These are phyloP conservation scores for Apamea monoglypha DNA, from an alignment of 2,888 invertebrate species.

Conservation along the genomic window DNA sequence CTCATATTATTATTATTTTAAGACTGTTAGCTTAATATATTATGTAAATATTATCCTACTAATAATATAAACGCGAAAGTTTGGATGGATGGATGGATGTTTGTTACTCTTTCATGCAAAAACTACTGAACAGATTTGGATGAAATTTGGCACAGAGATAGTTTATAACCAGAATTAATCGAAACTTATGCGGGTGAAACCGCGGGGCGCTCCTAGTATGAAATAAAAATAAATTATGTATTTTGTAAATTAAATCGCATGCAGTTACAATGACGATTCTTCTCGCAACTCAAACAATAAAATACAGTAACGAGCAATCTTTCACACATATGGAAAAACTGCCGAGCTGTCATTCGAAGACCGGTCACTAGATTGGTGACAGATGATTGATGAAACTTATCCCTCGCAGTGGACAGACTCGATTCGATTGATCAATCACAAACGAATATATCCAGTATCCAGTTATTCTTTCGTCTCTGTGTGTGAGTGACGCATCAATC, in stretches of 20 bases:
- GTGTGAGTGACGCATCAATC: constrained; percentile 60
- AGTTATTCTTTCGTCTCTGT: constrained; percentile 63
- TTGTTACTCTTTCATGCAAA: too few relatives aligned
- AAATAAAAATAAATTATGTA: not conserved
- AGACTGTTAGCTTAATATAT: too few relatives aligned
- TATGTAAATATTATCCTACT: too few relatives aligned
- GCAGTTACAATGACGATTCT: not conserved
- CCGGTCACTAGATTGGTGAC: constrained; percentile 68
- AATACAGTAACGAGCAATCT: constrained; percentile 47
- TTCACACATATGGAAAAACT: constrained; percentile 68
- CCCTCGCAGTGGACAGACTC: constrained; percentile 64
- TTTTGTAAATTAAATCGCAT: not conserved
- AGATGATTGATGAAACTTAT: constrained; percentile 78
- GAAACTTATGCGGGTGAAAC: too few relatives aligned
- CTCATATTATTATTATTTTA: too few relatives aligned
- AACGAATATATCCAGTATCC: constrained; percentile 59
- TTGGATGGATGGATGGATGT: too few relatives aligned
- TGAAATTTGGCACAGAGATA: too few relatives aligned
- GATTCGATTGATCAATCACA: constrained; percentile 80
- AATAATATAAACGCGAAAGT: too few relatives aligned
- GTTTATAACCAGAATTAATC: too few relatives aligned
- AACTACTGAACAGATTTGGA: too few relatives aligned
- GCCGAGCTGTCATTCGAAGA: constrained; percentile 72
- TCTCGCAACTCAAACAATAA: constrained; percentile 2
- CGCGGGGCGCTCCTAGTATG: too few relatives aligned